A percentile compares a stretch with the other conserved stretches of the same genome.
These are phyloP conservation scores for Eupithecia subfuscata DNA, from an alignment of 2,888 invertebrate species.

Conservation along the genomic window DNA sequence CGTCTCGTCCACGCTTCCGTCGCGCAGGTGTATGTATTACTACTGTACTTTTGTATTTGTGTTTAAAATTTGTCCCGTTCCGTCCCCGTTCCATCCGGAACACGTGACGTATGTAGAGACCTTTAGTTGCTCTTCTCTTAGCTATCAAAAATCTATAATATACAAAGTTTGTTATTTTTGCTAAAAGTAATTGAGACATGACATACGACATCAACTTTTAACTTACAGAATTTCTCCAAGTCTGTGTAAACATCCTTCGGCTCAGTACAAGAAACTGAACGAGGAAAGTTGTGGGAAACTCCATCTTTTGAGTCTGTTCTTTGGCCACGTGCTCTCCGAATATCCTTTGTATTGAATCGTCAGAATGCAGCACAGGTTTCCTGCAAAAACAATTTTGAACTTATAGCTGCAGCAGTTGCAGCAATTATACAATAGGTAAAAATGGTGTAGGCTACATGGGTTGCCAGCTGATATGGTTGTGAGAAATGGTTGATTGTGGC, in stretches of 20 bases:
- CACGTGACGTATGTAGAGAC: too few relatives aligned
- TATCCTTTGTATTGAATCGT: conserved; percentile 75
- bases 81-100: too few relatives aligned
- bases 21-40: too few relatives aligned
- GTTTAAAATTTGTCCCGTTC: too few relatives aligned
- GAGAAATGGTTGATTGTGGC: not conserved
- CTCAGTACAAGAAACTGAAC: conserved; percentile 81
- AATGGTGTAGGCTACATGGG: not conserved
- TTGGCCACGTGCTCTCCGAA: conserved; percentile 76
- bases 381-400: conserved; percentile 51
- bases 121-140: too few relatives aligned
- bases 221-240: conserved; percentile 81
- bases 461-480: not conserved
- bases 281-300: conserved; percentile 82
- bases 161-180: not conserved
- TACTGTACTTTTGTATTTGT: too few relatives aligned
- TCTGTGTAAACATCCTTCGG: conserved; percentile 82
- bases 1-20: too few relatives aligned
- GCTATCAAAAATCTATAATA: too few relatives aligned
- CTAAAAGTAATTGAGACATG: not conserved
- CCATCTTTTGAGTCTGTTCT: conserved; percentile 72
- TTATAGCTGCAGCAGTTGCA: not conserved
- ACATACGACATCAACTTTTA: not conserved
- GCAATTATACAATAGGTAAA: not conserved
- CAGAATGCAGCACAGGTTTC: conserved; percentile 73